Conservation (phyloP, 2,888 invertebrate genomes). For the Ormyrus pomaceus region DNA sequence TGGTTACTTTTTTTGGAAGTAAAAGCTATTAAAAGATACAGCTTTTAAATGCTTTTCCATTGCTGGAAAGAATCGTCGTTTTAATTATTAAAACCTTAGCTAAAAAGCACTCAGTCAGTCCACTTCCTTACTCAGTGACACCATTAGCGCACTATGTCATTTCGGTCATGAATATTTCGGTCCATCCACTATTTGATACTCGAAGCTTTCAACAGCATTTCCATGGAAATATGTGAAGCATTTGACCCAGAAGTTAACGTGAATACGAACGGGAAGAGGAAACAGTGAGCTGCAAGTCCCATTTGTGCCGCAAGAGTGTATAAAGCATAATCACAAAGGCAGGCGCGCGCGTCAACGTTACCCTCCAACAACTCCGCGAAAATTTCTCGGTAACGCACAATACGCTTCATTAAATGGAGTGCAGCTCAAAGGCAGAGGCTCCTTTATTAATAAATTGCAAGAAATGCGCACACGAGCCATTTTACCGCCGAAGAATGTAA, state of each 20-base stretch:
- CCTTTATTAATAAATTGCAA: neutral
- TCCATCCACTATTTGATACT: neutral
- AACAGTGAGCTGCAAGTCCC: constrained; percentile 18
- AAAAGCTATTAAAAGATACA: no score
- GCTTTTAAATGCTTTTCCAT: no score
- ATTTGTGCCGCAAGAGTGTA: constrained; percentile 8
- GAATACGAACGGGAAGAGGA: constrained; percentile 16
- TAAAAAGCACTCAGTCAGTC: no score
- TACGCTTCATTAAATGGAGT: constrained; percentile 21
- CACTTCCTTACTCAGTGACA: neutral
- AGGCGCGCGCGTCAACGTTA: neutral
- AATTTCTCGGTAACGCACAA: constrained; percentile 14
- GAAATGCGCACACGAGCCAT: neutral
- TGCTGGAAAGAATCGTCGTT: no score
- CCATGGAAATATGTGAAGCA: neutral
- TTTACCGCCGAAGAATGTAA: neutral
- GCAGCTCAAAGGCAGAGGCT: no score
- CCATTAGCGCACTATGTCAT: constrained; percentile 16
- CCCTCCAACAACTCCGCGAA: constrained; percentile 3
- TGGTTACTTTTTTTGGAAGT: no score
- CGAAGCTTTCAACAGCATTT: neutral
- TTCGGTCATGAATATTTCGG: neutral
- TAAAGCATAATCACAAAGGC: neutral
- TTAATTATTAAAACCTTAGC: no score
- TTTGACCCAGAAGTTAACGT: constrained; percentile 7